Base-by-base conservation (phyloP, 1,140 invertebrate genomes). In the Lucilia sericata region DNA sequence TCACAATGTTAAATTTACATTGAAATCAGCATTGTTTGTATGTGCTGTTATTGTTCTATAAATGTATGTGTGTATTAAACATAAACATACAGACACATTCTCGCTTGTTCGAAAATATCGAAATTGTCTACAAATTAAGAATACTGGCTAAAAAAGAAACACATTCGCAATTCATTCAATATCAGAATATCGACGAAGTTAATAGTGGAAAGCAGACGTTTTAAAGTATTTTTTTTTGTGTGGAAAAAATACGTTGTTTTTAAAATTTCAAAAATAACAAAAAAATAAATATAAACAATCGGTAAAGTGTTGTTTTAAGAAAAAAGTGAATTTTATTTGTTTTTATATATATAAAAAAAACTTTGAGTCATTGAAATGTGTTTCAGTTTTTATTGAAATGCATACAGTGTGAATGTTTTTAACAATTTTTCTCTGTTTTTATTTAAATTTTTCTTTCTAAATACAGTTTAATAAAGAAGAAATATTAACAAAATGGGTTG, bases 401-500 rank as follows among this genome's bases (percentile, higher is more conserved):
- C 19, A 17, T 42, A 3, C 2, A 42, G 42, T 42, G 42, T 42
- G 10, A 42, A 42, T 7, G 5, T 8, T 8, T 2, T 42, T 42
- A 8, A 42, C 10, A 42, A 42, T 3, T 42, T 42, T 2, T 30
- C 25, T 30, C 25, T 25, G 13, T 55, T 55, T 25, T 21, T 21
- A 76, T 84, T 36, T 25, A 4, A 74, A 65, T 81, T 74, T 2
- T 5, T 47, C 36, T 83, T 84, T 84, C 9, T 34, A 47, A 78
- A 74, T 76, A 70, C 19, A 25, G n/a, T 5, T 80, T 42, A 70
- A 42, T 42, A 2, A 8, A 42, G 42, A 42, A 74, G 34, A 74
- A 74, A 82, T 34, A n/a, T 70, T 49, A 70, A 30, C 34, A 89
- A 85, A 9, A 89, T 89, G 88, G 88, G 88, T 19, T 89, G 87